Evolutionary conservation across 2,797 vertebrate genomes (phyloP), one percentile per base, ranked within the genome.

Genomic region (Glyptemys insculpta): DNA sequence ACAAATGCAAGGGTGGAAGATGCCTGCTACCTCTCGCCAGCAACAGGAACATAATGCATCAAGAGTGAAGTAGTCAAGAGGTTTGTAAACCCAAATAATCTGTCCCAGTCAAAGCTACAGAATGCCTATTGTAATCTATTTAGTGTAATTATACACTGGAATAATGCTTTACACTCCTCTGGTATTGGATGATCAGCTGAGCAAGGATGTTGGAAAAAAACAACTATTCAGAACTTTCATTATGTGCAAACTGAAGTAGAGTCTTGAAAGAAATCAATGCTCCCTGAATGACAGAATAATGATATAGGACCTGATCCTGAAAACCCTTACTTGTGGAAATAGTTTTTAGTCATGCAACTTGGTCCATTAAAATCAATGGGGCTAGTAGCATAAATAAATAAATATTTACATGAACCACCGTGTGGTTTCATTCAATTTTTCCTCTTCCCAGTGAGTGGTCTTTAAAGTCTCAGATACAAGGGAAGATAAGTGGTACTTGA

Each of bases 191-290:
- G 2, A 96, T 91, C 0, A 37, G 72, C 47, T 59, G 79, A 91
- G 65, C 29, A 15, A 52, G 44, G 50, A 10, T 4, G 41, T 4
- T 2, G 81, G 78, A 89, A 87, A 81, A 7, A 62, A 47, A 0
- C 7, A 50, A 53, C 14, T 95, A 29, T 90, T 91, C 87, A 96
- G 65, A 93, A 3, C 29, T 29, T 56, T 88, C 41, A 91, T 91
- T 91, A 96, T 59, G 52, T 91, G 83, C 72, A 84, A 92, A 16
- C 41, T 2, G 27, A 29, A 87, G 57, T 2, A 11, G 62, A 1
- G 8, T 79, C 4, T 2, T 72, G 84, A 62, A 79, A 49, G 74
- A 87, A 90, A 97, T 94, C 92, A 44, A 91, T 93, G 8, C 3
- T 34, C 18, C 9, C 41, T 72, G 90, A 87, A 74, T 91, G 72